Evolutionary conservation across 2,113 vertebrate genomes (phyloP), one percentile per base, ranked within the genome.

Genomic region (human): DNA sequence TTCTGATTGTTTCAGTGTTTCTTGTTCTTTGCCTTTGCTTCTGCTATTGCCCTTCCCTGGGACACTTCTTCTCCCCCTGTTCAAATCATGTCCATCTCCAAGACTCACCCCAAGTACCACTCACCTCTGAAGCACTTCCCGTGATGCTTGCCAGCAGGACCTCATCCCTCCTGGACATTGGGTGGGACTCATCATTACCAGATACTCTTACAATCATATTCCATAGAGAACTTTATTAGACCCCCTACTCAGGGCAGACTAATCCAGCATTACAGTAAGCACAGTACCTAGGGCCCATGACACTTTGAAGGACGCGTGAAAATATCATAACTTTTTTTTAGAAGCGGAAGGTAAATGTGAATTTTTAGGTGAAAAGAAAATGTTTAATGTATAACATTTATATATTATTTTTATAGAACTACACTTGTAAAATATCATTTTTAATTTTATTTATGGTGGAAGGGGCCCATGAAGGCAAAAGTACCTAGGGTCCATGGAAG

Each of bases 241-340:
- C 8, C 6, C 13, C 17, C 66, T 68, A 9, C 8, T 75, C 48
- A 40, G 6, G 78, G 48, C 4, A 86, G 27, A 78, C 2, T 20
- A 59, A 57, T 32, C 73, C 25, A 66, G 13, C 17, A 57, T 18
- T 38, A 82, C 4, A 10, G 2, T 11, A 82, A 6, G 14, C 6
- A 59, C 13, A 40, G 5, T 8, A n/a, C 8, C 4, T 2, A 57
- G 1, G 1, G 2, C 0, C 27, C 45, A 13, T 30, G 14, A 48
- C 18, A 45, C 3, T 68, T 73, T 9, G 66, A 90, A 64, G 52
- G 8, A 57, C 25, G 14, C 14, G 45, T 13, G 66, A 66, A 52
- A 82, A 48, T 59, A 17, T 57, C 3, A 30, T 73, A 50, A 87
- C 38, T 50, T 91, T 20, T 80, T 80, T 80, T 93, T 40, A 88